Percentiles rank a stretch among this genome's conserved stretches.
These are phyloP conservation scores for Pocillopora damicornis DNA, from an alignment of 64 coral and sea anemone species.

Conservation along the genomic window DNA sequence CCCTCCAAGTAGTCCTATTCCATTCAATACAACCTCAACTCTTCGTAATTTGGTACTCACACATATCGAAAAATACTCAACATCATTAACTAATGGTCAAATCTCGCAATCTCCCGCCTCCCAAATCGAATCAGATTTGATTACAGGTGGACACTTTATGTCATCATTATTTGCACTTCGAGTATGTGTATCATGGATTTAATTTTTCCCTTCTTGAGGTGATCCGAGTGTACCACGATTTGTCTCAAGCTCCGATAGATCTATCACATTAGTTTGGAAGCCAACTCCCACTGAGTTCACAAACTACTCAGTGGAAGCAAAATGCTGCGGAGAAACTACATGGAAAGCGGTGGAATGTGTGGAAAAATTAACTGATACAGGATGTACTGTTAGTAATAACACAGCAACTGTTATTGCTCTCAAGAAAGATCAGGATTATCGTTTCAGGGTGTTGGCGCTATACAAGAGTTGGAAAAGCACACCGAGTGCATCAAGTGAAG, in stretches of 20 bases:
- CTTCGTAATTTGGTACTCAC: no score
- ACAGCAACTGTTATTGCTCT: slow-evolving; percentile 22
- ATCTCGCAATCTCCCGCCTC: no score
- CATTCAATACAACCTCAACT: no score
- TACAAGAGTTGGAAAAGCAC: slow-evolving; percentile 2
- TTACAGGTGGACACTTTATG: no score
- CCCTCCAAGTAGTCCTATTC: no score
- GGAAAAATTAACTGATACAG: slow-evolving; percentile 5
- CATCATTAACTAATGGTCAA: no score
- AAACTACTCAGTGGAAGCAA: slow-evolving; percentile 28
- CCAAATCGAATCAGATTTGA: no score
- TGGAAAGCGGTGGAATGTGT: background rate
- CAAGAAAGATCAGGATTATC: background rate
- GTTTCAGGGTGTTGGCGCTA: slow-evolving; percentile 14
- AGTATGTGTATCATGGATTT: no score
- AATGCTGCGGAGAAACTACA: slow-evolving; percentile 1
- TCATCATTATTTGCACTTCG: no score
- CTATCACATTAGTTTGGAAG: background rate
- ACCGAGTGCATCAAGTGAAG: background rate
- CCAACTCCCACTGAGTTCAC: background rate
- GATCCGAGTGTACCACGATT: background rate
- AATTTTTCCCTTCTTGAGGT: background rate
- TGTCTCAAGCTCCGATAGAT: background rate
- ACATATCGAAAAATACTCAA: no score
- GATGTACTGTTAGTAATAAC: slow-evolving; percentile 17